Evolutionary conservation across 37 sponge, comb jelly and placozoan species (phyloP), one percentile per base, ranked within the genome.

Genomic region (Ianthella basta): DNA sequence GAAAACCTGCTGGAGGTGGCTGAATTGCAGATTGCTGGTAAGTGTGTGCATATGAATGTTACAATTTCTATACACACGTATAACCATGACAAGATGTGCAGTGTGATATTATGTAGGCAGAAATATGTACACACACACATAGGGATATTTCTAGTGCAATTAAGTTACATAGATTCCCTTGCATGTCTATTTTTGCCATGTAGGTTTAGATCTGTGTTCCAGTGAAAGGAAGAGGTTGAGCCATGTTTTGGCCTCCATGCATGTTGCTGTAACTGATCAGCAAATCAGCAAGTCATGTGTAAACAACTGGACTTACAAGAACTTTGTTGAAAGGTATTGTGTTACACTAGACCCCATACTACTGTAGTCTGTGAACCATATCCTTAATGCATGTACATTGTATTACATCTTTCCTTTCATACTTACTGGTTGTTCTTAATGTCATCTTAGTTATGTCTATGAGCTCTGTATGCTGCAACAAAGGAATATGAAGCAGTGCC

Each of bases 271-370:
- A 34, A 5, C 30, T 44, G 82, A 81, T 53, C 63, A 59, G 82
- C 63, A 35, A 81, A 30, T 57, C 4, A 15, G 16, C 21, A 24
- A 54, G 4, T n/a, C 61, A 5, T 18, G 20, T 69, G 40, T 87
- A n/a, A 50, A 65, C 73, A 96, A 96, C 82, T 44, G 79, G 36
- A 44, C 72, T 4, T 96, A 79, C 74, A 79, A 96, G 73, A 80
- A 89, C 88, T 93, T 89, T 72, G 90, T 89, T 12, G 89, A 91
- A 38, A 82, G 91, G 94, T 96, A 27, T 2, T 63, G 37, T 55
- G 55, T 54, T 8, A 32, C 16, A 35, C 14, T 53, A n/a, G n/a
- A n/a, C n/a, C n/a, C n/a, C n/a, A n/a, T n/a, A n/a, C n/a, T n/a
- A n/a, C n/a, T n/a, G n/a, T n/a, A n/a, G n/a, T n/a, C n/a, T n/a